Evolutionary conservation across 35 echinoderm and acorn worm species (phyloP).

Genomic region (Apostichopus japonicus): DNA sequence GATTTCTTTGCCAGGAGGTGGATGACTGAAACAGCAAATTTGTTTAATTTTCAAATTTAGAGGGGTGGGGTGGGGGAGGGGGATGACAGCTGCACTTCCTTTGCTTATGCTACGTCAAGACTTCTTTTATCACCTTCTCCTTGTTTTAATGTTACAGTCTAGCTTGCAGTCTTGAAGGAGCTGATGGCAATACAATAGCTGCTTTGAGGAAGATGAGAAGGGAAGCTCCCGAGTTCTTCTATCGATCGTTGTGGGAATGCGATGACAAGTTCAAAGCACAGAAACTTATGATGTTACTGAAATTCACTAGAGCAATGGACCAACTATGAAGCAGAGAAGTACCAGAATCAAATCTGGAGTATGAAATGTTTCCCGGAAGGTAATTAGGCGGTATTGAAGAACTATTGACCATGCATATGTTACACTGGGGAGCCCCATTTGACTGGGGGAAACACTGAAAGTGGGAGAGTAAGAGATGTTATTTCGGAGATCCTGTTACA

Average conservation of each 20-base stretch:
- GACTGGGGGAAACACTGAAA: too few relatives aligned
- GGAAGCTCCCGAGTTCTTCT: conserved; percentile 25
- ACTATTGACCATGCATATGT: too few relatives aligned
- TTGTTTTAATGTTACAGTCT: not conserved
- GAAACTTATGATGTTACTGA: conserved; percentile 3
- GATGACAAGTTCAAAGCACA: not conserved
- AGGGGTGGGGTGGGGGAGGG: not conserved
- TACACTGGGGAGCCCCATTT: too few relatives aligned
- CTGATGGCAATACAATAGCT: conserved; percentile 5
- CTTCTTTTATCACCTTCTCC: too few relatives aligned
- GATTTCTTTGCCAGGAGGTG: not conserved
- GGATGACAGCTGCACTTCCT: not conserved
- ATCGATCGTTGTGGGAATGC: conserved; percentile 10
- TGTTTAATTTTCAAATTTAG: not conserved
- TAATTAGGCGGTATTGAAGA: too few relatives aligned
- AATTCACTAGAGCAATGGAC: conserved; percentile 2
- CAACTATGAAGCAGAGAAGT: not conserved
- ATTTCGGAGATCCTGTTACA: too few relatives aligned
- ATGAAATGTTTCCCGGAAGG: too few relatives aligned
- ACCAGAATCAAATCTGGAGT: too few relatives aligned
- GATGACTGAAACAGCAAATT: not conserved
- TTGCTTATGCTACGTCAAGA: too few relatives aligned
- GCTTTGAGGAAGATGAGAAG: not conserved
- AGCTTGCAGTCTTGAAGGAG: not conserved
- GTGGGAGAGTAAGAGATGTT: too few relatives aligned